Evolutionary conservation across 64 coral and sea anemone genomes (phyloP), one percentile per base, ranked within the genome.

Genomic region (Stylophora pistillata): DNA sequence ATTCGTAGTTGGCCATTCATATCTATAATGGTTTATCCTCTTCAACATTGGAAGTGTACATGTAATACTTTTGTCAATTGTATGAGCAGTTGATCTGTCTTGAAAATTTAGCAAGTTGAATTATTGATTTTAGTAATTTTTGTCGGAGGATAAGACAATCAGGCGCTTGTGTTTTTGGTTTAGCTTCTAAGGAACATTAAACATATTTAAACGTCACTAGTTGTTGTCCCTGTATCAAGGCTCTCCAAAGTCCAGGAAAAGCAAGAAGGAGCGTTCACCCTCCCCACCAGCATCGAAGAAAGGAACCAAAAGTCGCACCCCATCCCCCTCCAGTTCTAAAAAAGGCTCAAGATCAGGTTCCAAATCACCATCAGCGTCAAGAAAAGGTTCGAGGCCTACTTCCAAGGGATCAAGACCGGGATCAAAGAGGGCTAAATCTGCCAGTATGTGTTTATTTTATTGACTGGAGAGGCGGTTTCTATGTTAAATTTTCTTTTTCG

Each of bases 331-430:
- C 7, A 73, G 86, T 53, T 82, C 95, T 63, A 96, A 89, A 55
- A 96, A 82, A 69, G 77, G 91, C 10, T 78, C 87, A 9, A 74
- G 79, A 79, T 30, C 96, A 73, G 90, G 86, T 3, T 95, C 96
- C n/a, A 95, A 89, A 82, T 98, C 96, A 47, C 96, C 96, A 10
- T 92, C 96, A 20, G 76, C 93, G 17, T 92, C 96, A 25, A 94
- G 77, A 56, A 98, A 98, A 86, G 90, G 93, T 0, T 98, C 96
- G n/a, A 90, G 89, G 29, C 87, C 87, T 61, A 90, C 90, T 2
- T 98, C 96, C 30, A 86, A 86, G 20, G 87, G 81, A 27, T 98
- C 96, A 73, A 88, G 93, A 58, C 89, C 96, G 66, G 96, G 93
- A 29, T 92, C 93, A 23, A 95, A 94, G 29, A 75, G 96, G 70